A percentile compares a stretch with the other conserved stretches of the same genome.
Conservation (phyloP, 2,888 invertebrate species). For the Megastigmus dorsalis region DNA sequence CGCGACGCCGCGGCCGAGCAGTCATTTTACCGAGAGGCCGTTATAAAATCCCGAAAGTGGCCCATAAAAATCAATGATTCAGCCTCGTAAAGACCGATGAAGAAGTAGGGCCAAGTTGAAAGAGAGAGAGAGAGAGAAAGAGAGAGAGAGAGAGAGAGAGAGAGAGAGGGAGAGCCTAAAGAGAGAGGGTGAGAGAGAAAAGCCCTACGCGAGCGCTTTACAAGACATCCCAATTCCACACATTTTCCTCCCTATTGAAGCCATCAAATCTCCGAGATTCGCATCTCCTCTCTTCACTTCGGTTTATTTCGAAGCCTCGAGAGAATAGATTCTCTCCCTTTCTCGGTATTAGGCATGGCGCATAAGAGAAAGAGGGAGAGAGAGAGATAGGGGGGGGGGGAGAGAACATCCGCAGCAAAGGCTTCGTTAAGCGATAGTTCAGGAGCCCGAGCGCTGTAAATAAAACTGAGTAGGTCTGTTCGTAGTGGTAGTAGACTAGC, state of each 20-base stretch:
- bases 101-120: too few relatives aligned
- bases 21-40: too few relatives aligned
- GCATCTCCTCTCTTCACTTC: background rate
- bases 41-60: constrained; percentile 38
- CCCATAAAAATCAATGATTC: constrained; percentile 48
- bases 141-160: too few relatives aligned
- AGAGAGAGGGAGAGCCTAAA: too few relatives aligned
- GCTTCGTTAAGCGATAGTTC: constrained; percentile 46
- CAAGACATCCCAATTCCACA: too few relatives aligned
- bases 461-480: constrained; percentile 12
- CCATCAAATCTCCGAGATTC: background rate
- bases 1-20: too few relatives aligned
- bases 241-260: background rate
- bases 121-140: too few relatives aligned
- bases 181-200: too few relatives aligned
- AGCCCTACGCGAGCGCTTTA: too few relatives aligned
- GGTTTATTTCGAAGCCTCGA: too few relatives aligned
- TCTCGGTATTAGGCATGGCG: too few relatives aligned
- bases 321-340: background rate
- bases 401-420: constrained; percentile 22
- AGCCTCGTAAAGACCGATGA: constrained; percentile 39
- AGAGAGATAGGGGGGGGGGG: background rate
- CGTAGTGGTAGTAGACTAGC: too few relatives aligned
- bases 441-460: constrained; percentile 7
- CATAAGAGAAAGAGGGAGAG: background rate